A percentile compares a stretch with the other conserved stretches of the same genome.
Evolutionary conservation across 2,797 vertebrate genomes (phyloP).

Genomic region (Sebastes steindachneri): DNA sequence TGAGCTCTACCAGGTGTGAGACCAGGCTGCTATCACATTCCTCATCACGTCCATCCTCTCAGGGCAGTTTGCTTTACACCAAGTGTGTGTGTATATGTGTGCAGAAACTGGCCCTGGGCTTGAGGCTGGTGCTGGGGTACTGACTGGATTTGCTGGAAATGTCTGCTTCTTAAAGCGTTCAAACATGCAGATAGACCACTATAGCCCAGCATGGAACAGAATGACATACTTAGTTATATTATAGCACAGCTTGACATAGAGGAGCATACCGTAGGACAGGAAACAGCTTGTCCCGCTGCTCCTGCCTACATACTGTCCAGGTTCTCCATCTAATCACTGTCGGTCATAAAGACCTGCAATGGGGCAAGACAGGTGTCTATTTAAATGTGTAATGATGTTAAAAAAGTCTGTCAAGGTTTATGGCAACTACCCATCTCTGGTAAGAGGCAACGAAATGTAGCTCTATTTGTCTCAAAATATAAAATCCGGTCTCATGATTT

Average conservation of each 20-base stretch:
- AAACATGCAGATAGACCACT: neutral
- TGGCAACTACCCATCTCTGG: neutral
- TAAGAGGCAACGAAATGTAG: neutral
- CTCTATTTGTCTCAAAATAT: neutral
- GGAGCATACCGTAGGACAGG: neutral
- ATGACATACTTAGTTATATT: neutral
- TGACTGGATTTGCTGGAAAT: slow-evolving; percentile 49
- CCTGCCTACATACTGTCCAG: neutral
- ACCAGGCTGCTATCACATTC: slow-evolving; percentile 36
- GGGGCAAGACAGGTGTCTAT: neutral
- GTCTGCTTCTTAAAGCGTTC: slow-evolving; percentile 22
- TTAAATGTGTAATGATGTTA: neutral
- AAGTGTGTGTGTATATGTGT: neutral
- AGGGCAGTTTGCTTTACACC: slow-evolving; percentile 22
- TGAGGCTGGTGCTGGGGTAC: slow-evolving; percentile 2
- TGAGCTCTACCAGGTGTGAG: slow-evolving; percentile 22
- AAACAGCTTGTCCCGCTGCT: neutral
- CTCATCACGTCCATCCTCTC: slow-evolving; percentile 33
- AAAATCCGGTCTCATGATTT: neutral
- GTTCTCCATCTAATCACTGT: neutral
- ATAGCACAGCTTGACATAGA: slow-evolving; percentile 7
- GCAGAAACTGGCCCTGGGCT: slow-evolving; percentile 30
- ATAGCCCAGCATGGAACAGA: neutral
- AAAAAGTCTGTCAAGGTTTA: neutral
- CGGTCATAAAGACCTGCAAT: neutral